phyloP scores from a whole-genome alignment of 1,140 invertebrate genomes.

The Drosophila ogumai region DNA sequence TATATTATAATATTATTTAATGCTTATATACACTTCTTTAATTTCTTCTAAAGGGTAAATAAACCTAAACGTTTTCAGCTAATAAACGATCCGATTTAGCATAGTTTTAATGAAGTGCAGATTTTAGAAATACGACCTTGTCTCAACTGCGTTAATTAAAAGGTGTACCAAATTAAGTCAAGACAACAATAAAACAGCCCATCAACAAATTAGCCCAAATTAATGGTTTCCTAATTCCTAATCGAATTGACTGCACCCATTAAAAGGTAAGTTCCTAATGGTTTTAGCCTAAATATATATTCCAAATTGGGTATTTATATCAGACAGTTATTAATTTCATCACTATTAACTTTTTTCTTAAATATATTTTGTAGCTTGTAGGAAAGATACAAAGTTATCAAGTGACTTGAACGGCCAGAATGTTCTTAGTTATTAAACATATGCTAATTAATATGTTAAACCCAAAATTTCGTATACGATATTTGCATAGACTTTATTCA shows the following conservation, averaged over 20 bases:
- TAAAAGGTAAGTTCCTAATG: slow-evolving; percentile 9
- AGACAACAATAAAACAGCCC: not conserved
- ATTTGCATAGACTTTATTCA: slow-evolving; percentile 72
- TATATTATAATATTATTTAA: no score
- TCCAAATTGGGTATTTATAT: not conserved
- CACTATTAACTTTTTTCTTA: not conserved
- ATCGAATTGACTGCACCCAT: slow-evolving; percentile 1
- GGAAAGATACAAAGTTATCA: not conserved
- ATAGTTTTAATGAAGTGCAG: not conserved
- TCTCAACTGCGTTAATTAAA: slow-evolving; percentile 1
- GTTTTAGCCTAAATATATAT: slow-evolving; percentile 6
- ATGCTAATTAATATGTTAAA: slow-evolving; percentile 26
- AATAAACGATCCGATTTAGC: not conserved
- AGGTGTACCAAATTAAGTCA: slow-evolving; percentile 9
- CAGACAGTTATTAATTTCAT: slow-evolving; percentile 1
- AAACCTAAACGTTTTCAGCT: not conserved
- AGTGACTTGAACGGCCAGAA: not conserved
- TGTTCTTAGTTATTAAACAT: not conserved
- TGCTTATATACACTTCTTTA: not conserved
- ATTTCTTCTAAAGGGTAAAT: not conserved
- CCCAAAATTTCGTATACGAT: slow-evolving; percentile 40
- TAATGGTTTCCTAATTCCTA: slow-evolving; percentile 14
- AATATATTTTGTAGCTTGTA: not conserved
- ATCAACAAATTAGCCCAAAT: slow-evolving; percentile 2
- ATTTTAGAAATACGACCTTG: slow-evolving; percentile 2